These are phyloP conservation scores for Scaptomyza graminum DNA, from an alignment of 1,140 invertebrate species.

Conservation along the genomic window DNA sequence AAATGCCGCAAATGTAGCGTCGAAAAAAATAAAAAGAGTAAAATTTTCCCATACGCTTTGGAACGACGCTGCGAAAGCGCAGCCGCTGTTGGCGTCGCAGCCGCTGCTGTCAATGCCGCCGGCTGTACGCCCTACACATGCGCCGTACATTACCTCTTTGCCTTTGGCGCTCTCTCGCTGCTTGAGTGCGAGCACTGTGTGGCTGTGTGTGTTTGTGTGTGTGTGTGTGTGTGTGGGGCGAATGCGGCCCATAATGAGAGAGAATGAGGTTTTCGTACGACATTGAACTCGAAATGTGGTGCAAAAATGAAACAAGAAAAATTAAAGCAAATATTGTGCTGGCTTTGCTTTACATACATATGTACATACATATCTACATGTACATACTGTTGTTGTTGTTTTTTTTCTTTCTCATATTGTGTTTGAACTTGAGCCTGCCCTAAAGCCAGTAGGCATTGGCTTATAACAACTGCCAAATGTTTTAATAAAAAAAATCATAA, in stretches of 20 bases:
- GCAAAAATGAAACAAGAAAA: slow-evolving; percentile 39
- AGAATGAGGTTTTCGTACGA: slow-evolving; percentile 79
- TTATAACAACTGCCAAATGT: slow-evolving; percentile 20
- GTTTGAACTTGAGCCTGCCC: slow-evolving; percentile 5
- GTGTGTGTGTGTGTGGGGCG: slow-evolving; percentile 45
- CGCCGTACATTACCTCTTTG: slow-evolving; percentile 19
- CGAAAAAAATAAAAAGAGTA: slow-evolving; percentile 16
- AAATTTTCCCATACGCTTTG: slow-evolving; percentile 41
- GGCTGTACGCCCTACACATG: slow-evolving; percentile 64
- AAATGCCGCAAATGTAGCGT: slow-evolving; percentile 4
- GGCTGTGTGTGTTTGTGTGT: slow-evolving; percentile 7
- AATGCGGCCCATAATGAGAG: slow-evolving; percentile 61
- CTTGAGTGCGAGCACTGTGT: slow-evolving; percentile 11
- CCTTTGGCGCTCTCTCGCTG: background rate
- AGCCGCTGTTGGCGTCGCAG: slow-evolving; percentile 10
- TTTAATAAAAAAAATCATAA: slow-evolving; percentile 18
- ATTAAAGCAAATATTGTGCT: slow-evolving; percentile 53
- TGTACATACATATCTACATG: background rate
- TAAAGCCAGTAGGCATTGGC: slow-evolving; percentile 26
- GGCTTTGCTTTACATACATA: slow-evolving; percentile 39
- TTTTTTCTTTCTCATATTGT: slow-evolving; percentile 8
- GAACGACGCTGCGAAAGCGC: slow-evolving; percentile 37
- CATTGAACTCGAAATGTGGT: slow-evolving; percentile 82
- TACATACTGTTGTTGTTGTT: background rate
- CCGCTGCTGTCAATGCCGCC: slow-evolving; percentile 21